Conservation (phyloP, 2,888 invertebrate species). For the Macropis europaea region DNA sequence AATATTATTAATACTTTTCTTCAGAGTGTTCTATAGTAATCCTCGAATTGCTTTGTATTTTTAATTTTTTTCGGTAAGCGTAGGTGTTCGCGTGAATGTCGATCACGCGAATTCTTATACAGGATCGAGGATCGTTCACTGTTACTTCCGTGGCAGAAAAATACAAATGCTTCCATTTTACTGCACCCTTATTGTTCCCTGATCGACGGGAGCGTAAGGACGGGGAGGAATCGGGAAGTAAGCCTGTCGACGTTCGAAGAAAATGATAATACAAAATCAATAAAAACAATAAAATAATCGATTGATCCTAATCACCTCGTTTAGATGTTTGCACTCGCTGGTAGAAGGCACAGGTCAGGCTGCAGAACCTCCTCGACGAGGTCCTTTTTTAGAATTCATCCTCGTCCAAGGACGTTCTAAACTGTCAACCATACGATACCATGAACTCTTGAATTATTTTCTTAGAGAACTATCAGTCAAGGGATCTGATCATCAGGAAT, state of each 20-base stretch:
- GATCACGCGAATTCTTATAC: too few species aligned
- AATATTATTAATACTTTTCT: too few species aligned
- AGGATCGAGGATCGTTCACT: too few species aligned
- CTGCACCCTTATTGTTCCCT: conserved; percentile 45
- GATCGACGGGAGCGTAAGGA: background rate
- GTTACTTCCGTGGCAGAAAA: too few species aligned
- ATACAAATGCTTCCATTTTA: conserved; percentile 62
- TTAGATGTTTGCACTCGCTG: conserved; percentile 72
- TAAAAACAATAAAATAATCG: conserved; percentile 23
- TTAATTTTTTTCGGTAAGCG: too few species aligned
- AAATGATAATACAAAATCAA: conserved; percentile 9
- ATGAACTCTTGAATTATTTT: background rate
- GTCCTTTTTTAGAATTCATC: conserved; percentile 52
- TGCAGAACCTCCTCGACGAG: conserved; percentile 62
- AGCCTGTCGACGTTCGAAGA: conserved; percentile 54
- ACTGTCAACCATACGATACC: background rate
- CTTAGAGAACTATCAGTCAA: too few species aligned
- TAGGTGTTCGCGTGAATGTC: too few species aligned
- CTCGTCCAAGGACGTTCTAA: background rate
- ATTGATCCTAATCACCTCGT: conserved; percentile 51
- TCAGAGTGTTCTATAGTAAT: too few species aligned
- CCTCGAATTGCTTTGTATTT: too few species aligned
- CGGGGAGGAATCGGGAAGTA: conserved; percentile 28
- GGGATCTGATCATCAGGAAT: too few species aligned
- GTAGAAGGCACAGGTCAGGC: conserved; percentile 69